Conservation (phyloP, 2,113 vertebrate genomes). For the Labrus mixtus region DNA sequence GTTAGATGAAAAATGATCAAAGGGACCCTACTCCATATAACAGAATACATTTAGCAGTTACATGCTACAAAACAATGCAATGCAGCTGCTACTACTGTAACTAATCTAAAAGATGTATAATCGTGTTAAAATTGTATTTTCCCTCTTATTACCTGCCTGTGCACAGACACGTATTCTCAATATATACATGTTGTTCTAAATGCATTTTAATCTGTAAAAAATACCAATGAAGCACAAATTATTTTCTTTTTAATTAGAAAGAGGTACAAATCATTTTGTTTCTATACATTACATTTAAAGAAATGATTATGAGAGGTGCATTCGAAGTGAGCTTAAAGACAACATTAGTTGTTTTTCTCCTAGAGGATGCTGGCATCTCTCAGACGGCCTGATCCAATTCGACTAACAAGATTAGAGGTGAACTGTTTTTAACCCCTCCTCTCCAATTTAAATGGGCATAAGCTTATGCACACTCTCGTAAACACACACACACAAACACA, state of each 20-base stretch:
- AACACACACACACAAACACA: neutral
- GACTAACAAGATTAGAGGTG: constrained; percentile 74
- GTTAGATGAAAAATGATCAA: no score
- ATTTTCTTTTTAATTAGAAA: no score
- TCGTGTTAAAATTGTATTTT: neutral
- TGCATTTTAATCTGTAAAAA: no score
- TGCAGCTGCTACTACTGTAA: no score
- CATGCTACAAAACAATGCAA: no score
- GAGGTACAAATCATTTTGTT: neutral
- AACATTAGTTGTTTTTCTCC: constrained; percentile 51
- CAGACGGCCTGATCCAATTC: constrained; percentile 71
- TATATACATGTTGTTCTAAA: no score
- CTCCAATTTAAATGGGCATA: constrained; percentile 41
- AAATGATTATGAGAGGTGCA: neutral
- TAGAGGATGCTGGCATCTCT: constrained; percentile 29
- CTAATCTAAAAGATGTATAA: no score
- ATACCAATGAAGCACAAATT: no score
- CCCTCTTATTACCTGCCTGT: neutral
- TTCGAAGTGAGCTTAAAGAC: neutral
- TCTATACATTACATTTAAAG: no score
- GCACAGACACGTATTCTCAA: neutral
- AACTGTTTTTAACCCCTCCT: constrained; percentile 58
- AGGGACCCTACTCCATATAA: no score
- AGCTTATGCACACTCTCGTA: constrained; percentile 14
- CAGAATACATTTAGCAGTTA: no score